Conservation (phyloP, 2,888 invertebrate genomes). For the Melanargia galathea region DNA sequence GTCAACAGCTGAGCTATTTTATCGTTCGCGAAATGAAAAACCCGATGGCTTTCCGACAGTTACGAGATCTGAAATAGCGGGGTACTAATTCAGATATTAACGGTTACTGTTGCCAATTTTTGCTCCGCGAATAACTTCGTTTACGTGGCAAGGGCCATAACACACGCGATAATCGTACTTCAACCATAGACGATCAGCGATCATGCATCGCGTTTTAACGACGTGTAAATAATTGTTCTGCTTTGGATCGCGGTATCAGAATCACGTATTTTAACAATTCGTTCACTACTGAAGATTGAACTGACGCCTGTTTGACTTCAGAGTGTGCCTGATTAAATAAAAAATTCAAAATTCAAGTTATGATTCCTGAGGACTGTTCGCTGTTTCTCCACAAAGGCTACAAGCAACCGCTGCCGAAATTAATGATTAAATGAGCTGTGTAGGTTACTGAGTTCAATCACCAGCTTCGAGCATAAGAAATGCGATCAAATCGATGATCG, state of each 20-base stretch:
- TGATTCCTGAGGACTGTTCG: too few relatives aligned
- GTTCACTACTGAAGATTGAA: too few relatives aligned
- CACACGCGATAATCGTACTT: background rate
- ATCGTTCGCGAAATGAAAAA: conserved; percentile 29
- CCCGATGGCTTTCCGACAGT: conserved; percentile 20
- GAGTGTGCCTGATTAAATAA: too few relatives aligned
- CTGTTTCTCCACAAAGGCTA: too few relatives aligned
- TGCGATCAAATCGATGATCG: background rate
- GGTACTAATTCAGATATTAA: conserved; percentile 35
- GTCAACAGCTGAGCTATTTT: conserved; percentile 31
- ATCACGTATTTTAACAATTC: too few relatives aligned
- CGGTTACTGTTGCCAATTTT: conserved; percentile 42
- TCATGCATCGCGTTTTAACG: background rate
- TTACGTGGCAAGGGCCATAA: conserved; percentile 23
- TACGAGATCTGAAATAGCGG: conserved; percentile 29
- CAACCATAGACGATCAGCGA: background rate
- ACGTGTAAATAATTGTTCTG: too few relatives aligned
- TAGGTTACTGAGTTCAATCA: too few relatives aligned
- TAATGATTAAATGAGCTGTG: too few relatives aligned
- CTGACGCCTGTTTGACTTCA: too few relatives aligned
- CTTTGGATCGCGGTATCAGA: too few relatives aligned
- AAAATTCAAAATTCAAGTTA: too few relatives aligned
- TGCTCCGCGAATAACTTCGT: conserved; percentile 38
- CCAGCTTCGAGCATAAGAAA: background rate
- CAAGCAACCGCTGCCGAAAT: too few relatives aligned